Evolutionary conservation across 2,113 vertebrate species (phyloP), one percentile per base, ranked within the genome.

Genomic region (Origma solitaria): DNA sequence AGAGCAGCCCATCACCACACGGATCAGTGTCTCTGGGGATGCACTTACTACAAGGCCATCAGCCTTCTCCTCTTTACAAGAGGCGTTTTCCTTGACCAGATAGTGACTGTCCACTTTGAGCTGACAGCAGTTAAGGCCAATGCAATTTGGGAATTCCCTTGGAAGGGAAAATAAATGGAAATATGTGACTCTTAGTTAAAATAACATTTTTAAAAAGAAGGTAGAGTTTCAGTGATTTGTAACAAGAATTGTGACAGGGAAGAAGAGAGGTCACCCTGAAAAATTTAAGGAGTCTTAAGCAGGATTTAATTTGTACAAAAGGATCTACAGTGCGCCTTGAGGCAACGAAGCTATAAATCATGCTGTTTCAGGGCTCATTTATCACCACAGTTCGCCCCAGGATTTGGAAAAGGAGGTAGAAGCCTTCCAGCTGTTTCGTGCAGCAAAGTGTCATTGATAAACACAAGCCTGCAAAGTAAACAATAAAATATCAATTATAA

Each of bases 251-350:
- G 56, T 90, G 89, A 92, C 87, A 91, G 49, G 44, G 79, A 81
- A 90, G 68, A 77, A 80, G 87, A 86, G 87, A 96, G 92, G 95
- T 96, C 54, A 91, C 91, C 91, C 91, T 96, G 94, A 95, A 94
- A 94, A 96, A 93, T 88, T 73, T 95, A 92, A 95, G 89, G 50
- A 92, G 79, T 75, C 81, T 83, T 91, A 97, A 92, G 76, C 54
- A 71, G 79, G 21, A 57, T 96, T 96, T 95, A 90, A 96, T 97
- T 95, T 96, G 82, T 95, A 75, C 49, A 61, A n/a, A 92, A 96
- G 60, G 51, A 88, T 94, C 44, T 88, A 76, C 90, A 91, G 49
- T 78, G 72, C 72, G 91, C 94, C 92, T 96, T 86, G 82, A 95
- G 72, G 92, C 87, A 94, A 33, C 6, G 0, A 68, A 94, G 76